Evolutionary conservation across 2,113 vertebrate species (phyloP).

Genomic region (Gavia stellata): DNA sequence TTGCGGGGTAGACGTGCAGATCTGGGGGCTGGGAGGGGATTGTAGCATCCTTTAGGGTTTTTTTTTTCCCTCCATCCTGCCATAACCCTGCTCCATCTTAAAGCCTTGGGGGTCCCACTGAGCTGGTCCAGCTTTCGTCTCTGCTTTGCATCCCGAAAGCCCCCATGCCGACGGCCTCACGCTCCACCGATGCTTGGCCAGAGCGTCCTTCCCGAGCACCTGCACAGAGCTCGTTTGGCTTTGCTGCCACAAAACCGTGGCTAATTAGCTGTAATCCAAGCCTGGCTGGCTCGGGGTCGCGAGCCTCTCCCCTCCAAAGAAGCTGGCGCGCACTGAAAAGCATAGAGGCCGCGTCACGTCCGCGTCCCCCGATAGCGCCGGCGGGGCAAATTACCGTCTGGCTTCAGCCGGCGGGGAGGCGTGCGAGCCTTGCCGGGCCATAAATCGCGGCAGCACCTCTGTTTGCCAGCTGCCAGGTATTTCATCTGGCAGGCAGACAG

Average conservation of each 20-base stretch:
- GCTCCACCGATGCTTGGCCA: not conserved
- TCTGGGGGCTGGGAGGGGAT: not conserved
- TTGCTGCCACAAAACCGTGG: not conserved
- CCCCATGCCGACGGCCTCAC: not conserved
- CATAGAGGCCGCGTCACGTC: fast-evolving
- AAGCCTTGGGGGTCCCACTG: not conserved
- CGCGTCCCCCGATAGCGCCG: fast-evolving
- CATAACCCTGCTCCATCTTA: not conserved
- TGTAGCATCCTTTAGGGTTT: too few species aligned
- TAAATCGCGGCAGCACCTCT: not conserved
- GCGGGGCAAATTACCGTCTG: not conserved
- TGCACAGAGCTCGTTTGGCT: not conserved
- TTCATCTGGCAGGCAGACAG: not conserved
- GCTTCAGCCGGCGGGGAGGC: not conserved
- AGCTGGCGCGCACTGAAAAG: fast-evolving
- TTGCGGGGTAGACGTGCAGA: not conserved
- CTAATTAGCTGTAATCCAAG: constrained; percentile 9
- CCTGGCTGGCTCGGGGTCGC: not conserved
- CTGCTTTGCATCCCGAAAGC: not conserved
- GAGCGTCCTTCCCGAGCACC: not conserved
- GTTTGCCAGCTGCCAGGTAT: not conserved
- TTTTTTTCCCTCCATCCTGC: not conserved
- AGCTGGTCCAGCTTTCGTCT: not conserved
- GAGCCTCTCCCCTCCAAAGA: not conserved
- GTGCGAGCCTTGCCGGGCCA: not conserved